Conservation (phyloP, 2,113 vertebrate species). For the Microcebus lehilahytsara region DNA sequence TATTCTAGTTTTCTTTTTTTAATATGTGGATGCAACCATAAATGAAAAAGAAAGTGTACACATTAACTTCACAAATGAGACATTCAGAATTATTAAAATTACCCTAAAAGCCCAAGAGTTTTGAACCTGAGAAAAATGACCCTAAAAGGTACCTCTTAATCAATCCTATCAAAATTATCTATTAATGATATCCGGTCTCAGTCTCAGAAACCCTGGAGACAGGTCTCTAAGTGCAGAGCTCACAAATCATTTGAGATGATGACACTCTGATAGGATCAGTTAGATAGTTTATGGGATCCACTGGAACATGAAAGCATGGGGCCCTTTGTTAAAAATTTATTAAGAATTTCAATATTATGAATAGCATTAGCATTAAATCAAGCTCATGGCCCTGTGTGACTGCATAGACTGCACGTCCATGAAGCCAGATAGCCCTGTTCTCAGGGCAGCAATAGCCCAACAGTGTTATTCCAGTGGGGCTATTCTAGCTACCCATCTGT, state of each 20-base stretch:
- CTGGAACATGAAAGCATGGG: neutral
- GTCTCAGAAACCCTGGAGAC: neutral
- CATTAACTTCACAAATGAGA: neutral
- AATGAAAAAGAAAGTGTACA: neutral
- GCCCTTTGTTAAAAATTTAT: neutral
- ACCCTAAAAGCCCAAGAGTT: neutral
- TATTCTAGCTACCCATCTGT: neutral
- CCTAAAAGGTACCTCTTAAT: neutral
- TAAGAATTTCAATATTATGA: neutral
- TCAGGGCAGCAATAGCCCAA: neutral
- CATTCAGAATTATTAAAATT: constrained; percentile 17
- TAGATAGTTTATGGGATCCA: neutral
- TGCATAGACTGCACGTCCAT: neutral
- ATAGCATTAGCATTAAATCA: neutral
- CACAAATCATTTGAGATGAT: neutral
- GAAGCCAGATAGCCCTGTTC: neutral
- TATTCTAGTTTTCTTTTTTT: neutral
- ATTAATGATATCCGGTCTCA: neutral
- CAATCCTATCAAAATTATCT: neutral
- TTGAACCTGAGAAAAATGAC: neutral
- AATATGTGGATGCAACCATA: neutral
- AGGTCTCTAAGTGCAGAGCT: neutral
- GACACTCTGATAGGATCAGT: neutral
- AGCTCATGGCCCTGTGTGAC: neutral
- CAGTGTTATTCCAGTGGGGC: neutral